Evolutionary conservation across 2,113 vertebrate species (phyloP), one percentile per base, ranked within the genome.

Genomic region (Indicator indicator): DNA sequence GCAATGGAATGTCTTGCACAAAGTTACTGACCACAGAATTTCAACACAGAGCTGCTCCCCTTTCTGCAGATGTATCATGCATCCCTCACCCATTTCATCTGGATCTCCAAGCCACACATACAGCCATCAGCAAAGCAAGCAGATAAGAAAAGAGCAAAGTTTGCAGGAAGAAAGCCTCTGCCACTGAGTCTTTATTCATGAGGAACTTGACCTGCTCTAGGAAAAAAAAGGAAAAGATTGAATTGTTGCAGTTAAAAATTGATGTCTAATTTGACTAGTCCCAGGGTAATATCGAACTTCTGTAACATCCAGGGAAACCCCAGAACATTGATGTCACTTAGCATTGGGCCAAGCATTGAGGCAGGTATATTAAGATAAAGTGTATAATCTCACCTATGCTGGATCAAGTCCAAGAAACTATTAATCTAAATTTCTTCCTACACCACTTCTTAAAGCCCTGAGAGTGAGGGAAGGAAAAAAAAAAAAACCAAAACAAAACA

Each of bases 231-330:
- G 64, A 33, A 88, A 79, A 92, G 63, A 30, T n/a, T 59, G 38
- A 93, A 8, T 40, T 30, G 9, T 16, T 58, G 3, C 12, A 83
- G 11, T 94, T 60, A 19, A 15, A 93, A 80, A 28, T 21, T 74
- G 64, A 90, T 86, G 40, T 56, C 77, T 68, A 73, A 42, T 40
- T 75, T 92, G 64, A 26, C 54, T 26, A 42, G 50, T 93, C 74
- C 71, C 38, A 28, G 48, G 67, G 72, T 18, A 86, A 80, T 59
- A 83, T 33, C 5, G 0, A 76, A 63, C 48, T 86, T 79, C 77
- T 82, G 67, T n/a, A 88, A 54, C 38, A 55, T 85, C 64, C 74
- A 80, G 54, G 64, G 81, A 85, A 92, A 89, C 60, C 88, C 91
- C 89, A 80, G 21, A 89, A 56, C 56, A 87, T 68, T 79, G 78